Conservation (phyloP, 2,113 vertebrate species). For the Centrocercus urophasianus region DNA sequence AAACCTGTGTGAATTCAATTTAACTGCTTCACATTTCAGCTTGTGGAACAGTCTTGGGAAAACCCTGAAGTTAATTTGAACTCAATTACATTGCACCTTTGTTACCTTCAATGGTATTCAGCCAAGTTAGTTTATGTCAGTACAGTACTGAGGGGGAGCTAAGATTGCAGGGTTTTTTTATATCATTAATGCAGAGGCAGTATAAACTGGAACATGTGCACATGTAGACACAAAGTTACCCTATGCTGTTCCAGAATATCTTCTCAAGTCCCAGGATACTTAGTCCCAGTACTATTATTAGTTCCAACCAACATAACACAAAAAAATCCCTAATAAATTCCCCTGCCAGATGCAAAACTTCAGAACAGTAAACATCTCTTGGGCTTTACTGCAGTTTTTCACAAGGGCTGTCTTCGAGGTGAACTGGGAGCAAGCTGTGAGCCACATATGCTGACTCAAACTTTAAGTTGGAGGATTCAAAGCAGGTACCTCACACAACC, state of each 20-base stretch:
- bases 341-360: neutral
- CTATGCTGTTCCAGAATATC: neutral
- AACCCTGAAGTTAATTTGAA: neutral
- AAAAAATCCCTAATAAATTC: neutral
- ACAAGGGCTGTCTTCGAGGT: neutral
- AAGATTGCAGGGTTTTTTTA: neutral
- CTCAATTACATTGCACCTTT: neutral
- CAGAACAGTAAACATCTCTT: neutral
- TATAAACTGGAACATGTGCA: neutral
- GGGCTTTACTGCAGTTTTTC: neutral
- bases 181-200: neutral
- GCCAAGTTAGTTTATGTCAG: neutral
- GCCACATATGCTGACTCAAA: neutral
- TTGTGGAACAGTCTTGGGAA: neutral
- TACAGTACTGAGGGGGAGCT: no score
- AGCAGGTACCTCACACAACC: rapidly evolving
- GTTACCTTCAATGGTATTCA: neutral
- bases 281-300: neutral
- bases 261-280: neutral
- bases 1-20: neutral
- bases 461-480: rapidly evolving
- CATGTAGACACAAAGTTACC: neutral
- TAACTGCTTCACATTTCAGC: neutral
- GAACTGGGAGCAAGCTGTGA: neutral
- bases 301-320: neutral